Evolutionary conservation across 2,113 vertebrate genomes (phyloP).

Genomic region (Nycticorax nycticorax): DNA sequence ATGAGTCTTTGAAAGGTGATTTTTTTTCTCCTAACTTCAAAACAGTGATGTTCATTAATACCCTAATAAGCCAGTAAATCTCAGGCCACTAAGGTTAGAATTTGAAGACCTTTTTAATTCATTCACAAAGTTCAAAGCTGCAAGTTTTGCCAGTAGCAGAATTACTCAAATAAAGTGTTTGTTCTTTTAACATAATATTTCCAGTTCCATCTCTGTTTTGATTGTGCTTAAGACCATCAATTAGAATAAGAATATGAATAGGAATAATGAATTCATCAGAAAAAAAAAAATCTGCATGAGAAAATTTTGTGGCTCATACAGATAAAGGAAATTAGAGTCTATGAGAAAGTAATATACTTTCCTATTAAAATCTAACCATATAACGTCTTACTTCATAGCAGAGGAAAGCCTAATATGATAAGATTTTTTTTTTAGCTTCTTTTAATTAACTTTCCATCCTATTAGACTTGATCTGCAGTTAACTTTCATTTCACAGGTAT

Average conservation of each 20-base stretch:
- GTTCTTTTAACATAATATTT: slow-evolving; percentile 28
- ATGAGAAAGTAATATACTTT: slow-evolving; percentile 71
- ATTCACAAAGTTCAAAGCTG: background rate
- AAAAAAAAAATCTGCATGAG: slow-evolving; percentile 38
- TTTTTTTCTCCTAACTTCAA: background rate
- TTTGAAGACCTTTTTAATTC: slow-evolving; percentile 18
- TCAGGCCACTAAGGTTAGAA: background rate
- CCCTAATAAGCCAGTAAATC: background rate
- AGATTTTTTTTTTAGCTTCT: slow-evolving; percentile 69
- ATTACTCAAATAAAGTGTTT: slow-evolving; percentile 23
- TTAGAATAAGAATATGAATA: slow-evolving; percentile 33
- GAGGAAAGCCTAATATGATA: slow-evolving; percentile 62
- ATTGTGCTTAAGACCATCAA: background rate
- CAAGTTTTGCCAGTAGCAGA: slow-evolving; percentile 12
- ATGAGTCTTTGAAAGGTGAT: background rate
- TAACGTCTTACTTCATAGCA: slow-evolving; percentile 47
- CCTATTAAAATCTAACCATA: slow-evolving; percentile 58
- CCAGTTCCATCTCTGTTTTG: background rate
- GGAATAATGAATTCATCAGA: slow-evolving; percentile 59
- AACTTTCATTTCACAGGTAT: slow-evolving; percentile 73
- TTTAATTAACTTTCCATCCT: slow-evolving; percentile 77
- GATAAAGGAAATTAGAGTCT: slow-evolving; percentile 77
- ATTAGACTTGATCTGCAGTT: slow-evolving; percentile 71
- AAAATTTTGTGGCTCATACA: slow-evolving; percentile 52
- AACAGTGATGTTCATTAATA: background rate